Conservation (phyloP, 2,888 invertebrate genomes). For the Sarcophaga subvicina region DNA sequence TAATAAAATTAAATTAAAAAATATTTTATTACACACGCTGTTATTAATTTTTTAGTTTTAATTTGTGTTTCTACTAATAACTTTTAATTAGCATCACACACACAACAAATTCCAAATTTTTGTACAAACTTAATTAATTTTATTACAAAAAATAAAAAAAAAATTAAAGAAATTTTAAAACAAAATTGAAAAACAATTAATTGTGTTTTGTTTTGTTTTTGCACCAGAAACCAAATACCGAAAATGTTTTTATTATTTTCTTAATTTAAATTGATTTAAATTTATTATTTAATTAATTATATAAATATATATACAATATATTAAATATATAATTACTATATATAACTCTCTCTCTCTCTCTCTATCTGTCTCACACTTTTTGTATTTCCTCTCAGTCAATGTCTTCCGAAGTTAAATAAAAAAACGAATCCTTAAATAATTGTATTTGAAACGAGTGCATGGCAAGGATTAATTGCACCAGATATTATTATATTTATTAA, state of each 20-base stretch:
- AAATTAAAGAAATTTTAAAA: slow-evolving; percentile 15
- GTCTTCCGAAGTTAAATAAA: slow-evolving; percentile 61
- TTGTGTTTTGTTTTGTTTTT: slow-evolving; percentile 46
- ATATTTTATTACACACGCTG: slow-evolving; percentile 59
- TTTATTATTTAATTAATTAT: slow-evolving; percentile 27
- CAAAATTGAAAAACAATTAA: background rate
- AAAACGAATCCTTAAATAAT: slow-evolving; percentile 36
- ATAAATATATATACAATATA: slow-evolving; percentile 10
- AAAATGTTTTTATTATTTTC: slow-evolving; percentile 41
- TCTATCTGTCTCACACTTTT: slow-evolving; percentile 62
- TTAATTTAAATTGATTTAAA: slow-evolving; percentile 19
- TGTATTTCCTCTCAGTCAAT: slow-evolving; percentile 67
- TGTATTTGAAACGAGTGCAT: slow-evolving; percentile 66
- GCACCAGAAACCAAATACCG: slow-evolving; percentile 48
- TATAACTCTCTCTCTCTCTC: slow-evolving; percentile 34
- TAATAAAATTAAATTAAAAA: background rate
- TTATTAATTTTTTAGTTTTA: background rate
- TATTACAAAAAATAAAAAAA: slow-evolving; percentile 24
- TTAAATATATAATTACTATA: slow-evolving; percentile 44
- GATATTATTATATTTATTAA: slow-evolving; percentile 9
- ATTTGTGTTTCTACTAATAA: slow-evolving; percentile 19
- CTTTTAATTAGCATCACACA: slow-evolving; percentile 53
- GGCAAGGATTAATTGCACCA: slow-evolving; percentile 67
- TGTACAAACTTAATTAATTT: background rate
- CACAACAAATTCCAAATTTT: slow-evolving; percentile 55